Percentiles rank a stretch among this genome's conserved stretches.
Evolutionary conservation across 2,113 vertebrate species (phyloP).

Genomic region (Oreocharis arfaki): DNA sequence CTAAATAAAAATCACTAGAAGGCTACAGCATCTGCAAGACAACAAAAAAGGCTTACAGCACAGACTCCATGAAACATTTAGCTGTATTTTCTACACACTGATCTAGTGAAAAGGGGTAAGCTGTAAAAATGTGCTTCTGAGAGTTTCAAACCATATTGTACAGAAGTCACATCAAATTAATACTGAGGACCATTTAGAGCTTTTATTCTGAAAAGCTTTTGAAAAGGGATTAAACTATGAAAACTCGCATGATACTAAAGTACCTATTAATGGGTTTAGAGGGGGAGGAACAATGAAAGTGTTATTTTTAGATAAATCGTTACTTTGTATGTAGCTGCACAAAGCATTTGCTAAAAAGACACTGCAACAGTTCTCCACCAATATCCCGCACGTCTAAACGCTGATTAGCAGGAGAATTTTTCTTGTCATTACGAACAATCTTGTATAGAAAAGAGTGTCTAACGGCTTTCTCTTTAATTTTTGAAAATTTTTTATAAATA

Average conservation of each 20-base stretch:
- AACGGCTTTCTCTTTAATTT: constrained; percentile 38
- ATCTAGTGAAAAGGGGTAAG: constrained; percentile 83
- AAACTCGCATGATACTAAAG: constrained; percentile 98
- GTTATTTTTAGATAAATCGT: constrained; percentile 82
- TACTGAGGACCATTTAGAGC: constrained; percentile 97
- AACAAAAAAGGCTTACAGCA: constrained; percentile 78
- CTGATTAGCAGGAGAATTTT: constrained; percentile 53
- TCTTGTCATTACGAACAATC: constrained; percentile 47
- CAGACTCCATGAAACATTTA: constrained; percentile 82
- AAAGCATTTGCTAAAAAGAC: constrained; percentile 69
- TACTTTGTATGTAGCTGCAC: constrained; percentile 76
- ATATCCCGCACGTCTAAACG: constrained; percentile 49
- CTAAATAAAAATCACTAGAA: constrained; percentile 54
- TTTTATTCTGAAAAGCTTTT: constrained; percentile 97
- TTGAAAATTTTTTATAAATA: constrained; percentile 21
- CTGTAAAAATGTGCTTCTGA: constrained; percentile 85
- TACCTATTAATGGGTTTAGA: constrained; percentile 89
- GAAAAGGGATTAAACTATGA: constrained; percentile 99
- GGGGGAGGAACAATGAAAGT: constrained; percentile 79
- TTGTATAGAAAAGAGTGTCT: constrained; percentile 37
- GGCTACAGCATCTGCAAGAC: constrained; percentile 34
- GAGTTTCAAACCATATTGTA: constrained; percentile 93
- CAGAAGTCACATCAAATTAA: constrained; percentile 99
- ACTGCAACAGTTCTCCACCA: constrained; percentile 49
- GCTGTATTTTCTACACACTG: constrained; percentile 79